Percentiles rank a stretch among this genome's conserved stretches.
Evolutionary conservation across 35 echinoderm and acorn worm species (phyloP).

Genomic region (Apostichopus parvimensis): DNA sequence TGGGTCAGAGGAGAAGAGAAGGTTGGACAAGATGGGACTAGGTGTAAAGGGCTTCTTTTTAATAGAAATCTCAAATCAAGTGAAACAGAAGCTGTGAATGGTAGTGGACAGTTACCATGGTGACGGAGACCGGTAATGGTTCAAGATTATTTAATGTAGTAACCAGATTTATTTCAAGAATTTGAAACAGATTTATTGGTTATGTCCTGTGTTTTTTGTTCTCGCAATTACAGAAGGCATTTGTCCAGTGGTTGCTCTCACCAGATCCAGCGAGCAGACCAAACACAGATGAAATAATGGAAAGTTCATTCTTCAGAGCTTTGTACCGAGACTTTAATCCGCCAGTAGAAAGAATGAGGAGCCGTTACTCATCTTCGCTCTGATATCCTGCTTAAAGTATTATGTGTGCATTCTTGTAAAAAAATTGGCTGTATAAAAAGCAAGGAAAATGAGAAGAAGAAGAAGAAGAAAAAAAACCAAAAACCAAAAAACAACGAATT

Average conservation of each 20-base stretch:
- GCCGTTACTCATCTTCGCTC: constrained; percentile 65
- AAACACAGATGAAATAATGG: constrained; percentile 57
- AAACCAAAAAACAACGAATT: background rate
- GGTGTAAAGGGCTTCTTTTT: too few relatives aligned
- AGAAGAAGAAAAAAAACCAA: background rate
- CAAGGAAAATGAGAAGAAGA: background rate
- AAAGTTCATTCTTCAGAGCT: constrained; percentile 48
- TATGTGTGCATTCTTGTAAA: background rate
- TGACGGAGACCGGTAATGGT: too few relatives aligned
- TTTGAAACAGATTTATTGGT: too few relatives aligned
- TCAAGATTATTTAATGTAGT: too few relatives aligned
- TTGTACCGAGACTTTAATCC: constrained; percentile 69
- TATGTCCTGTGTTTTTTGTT: background rate
- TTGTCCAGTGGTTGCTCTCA: constrained; percentile 70
- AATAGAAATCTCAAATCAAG: too few relatives aligned
- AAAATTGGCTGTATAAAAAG: background rate
- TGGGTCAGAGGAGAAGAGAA: too few relatives aligned
- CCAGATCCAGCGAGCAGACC: constrained; percentile 58
- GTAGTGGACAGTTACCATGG: too few relatives aligned
- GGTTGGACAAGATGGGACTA: too few relatives aligned
- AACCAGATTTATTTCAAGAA: too few relatives aligned
- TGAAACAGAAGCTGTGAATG: too few relatives aligned
- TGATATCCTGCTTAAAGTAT: background rate
- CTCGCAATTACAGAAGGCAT: constrained; percentile 55
- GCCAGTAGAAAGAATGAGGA: constrained; percentile 51